phyloP scores from a whole-genome alignment of 2,888 invertebrate species.

The Dione vanillae region DNA sequence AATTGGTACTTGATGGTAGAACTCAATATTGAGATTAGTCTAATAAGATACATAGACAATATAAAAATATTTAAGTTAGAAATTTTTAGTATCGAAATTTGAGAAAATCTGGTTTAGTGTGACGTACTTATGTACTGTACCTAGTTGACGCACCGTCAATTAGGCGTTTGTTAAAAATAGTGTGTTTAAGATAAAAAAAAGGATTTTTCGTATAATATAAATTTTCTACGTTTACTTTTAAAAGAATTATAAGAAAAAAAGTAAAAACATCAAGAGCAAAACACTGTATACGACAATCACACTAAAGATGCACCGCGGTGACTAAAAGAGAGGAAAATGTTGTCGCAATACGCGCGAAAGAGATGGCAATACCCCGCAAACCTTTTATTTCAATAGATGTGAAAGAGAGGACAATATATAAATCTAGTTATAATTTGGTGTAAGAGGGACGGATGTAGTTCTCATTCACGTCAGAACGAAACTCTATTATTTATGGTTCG shows the following conservation, averaged over 20 bases:
- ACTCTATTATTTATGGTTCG: conserved; percentile 70
- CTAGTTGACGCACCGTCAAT: too few relatives aligned
- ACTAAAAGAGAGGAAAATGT: conserved; percentile 11
- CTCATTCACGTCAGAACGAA: conserved; percentile 74
- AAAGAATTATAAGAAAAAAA: conserved; percentile 48
- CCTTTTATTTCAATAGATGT: conserved; percentile 3
- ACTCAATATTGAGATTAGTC: too few relatives aligned
- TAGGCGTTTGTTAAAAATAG: too few relatives aligned
- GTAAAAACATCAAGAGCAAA: conserved; percentile 54
- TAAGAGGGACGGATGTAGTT: conserved; percentile 17
- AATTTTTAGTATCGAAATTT: too few relatives aligned
- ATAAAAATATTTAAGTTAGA: too few relatives aligned
- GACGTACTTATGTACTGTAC: too few relatives aligned
- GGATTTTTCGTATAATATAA: too few relatives aligned
- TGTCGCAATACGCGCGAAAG: background rate
- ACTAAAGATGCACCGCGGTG: conserved; percentile 42
- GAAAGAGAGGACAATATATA: background rate
- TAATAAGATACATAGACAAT: too few relatives aligned
- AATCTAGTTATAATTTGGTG: background rate
- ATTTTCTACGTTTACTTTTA: too few relatives aligned
- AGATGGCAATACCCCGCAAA: background rate
- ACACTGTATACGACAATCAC: conserved; percentile 45
- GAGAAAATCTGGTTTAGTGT: too few relatives aligned
- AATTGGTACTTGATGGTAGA: too few relatives aligned
- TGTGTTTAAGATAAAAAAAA: too few relatives aligned